Evolutionary conservation across 2,113 vertebrate species (phyloP), one percentile per base, ranked within the genome.

Genomic region (Gallinago undulata): DNA sequence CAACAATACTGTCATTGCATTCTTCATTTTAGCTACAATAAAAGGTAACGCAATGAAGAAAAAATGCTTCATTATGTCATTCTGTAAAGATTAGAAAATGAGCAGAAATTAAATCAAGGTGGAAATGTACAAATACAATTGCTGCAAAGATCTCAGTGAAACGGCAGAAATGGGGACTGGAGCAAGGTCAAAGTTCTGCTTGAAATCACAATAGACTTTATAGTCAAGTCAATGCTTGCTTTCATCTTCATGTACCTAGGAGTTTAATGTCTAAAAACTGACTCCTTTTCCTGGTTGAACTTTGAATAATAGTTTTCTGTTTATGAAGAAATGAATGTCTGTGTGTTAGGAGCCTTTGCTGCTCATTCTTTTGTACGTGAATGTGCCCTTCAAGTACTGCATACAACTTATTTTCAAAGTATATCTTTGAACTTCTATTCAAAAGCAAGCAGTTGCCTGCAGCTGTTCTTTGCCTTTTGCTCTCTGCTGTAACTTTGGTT

Each of bases 21-120:
- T 99, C 97, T 99, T 99, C 98, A 97, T 99, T 97, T 98, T 99
- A 96, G 83, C 98, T 47, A 99, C 99, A 2, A 98, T 99, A 53
- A 99, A 99, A 98, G 99, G 99, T 99, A 97, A 98, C 33, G 0
- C 51, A 30, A 3, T 51, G 51, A 72, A 63, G 30, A 37, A 89
- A 87, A 93, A 48, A 21, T 3, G 1, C 3, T 37, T 78, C 21
- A 7, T 77, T 76, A 14, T 60, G 30, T 22, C 62, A 59, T 84
- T 89, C 66, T 77, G 2, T 48, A 31, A 83, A 48, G 27, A 35
- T 50, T 28, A 50, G 27, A 82, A 83, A 50, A 51, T 27, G 28
- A 66, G 45, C 31, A 70, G 76, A 55, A 82, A 31, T 17, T 27
- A 60, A 88, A 62, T 60, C 15, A 9, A 16, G n/a, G 47, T 62